These are phyloP conservation scores for Panulirus ornatus DNA, from an alignment of 1,140 invertebrate species.

Conservation along the genomic window DNA sequence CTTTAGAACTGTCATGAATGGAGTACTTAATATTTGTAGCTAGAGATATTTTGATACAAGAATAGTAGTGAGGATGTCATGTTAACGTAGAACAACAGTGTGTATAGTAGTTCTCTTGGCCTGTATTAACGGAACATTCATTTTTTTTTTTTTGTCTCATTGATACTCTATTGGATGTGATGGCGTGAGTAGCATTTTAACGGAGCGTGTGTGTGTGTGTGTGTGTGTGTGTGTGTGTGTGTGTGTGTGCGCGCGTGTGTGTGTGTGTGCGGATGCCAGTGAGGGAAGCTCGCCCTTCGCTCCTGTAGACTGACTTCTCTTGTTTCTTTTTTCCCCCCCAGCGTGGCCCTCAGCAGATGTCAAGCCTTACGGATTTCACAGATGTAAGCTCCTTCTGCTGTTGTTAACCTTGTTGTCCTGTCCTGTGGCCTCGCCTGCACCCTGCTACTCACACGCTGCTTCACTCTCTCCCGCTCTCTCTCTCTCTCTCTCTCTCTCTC, in stretches of 20 bases:
- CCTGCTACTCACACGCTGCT: neutral
- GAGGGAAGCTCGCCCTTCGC: neutral
- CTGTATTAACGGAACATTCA: too few relatives aligned
- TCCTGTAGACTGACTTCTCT: slow-evolving; percentile 6
- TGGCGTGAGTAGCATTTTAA: neutral
- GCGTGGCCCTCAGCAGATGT: slow-evolving; percentile 75
- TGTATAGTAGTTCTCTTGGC: too few relatives aligned
- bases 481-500: neutral
- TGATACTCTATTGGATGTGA: too few relatives aligned
- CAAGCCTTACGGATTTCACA: slow-evolving; percentile 75
- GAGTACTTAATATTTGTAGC: too few relatives aligned
- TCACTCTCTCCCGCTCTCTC: neutral
- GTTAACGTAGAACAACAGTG: too few relatives aligned
- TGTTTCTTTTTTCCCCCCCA: slow-evolving; percentile 47
- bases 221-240: slow-evolving; percentile 28
- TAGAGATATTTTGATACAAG: too few relatives aligned
- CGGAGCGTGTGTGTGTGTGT: neutral
- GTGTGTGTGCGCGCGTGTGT: slow-evolving; percentile 28
- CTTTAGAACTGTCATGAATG: too few relatives aligned
- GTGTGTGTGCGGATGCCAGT: neutral
- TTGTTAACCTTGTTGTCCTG: neutral
- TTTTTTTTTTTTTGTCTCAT: neutral
- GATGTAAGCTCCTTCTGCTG: slow-evolving; percentile 69
- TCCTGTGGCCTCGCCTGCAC: neutral
- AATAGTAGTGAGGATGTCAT: too few relatives aligned